Percentiles rank a stretch among this genome's conserved stretches.
These are phyloP conservation scores for Paracanthobrama guichenoti DNA, from an alignment of 2,113 vertebrate genomes.

Conservation along the genomic window DNA sequence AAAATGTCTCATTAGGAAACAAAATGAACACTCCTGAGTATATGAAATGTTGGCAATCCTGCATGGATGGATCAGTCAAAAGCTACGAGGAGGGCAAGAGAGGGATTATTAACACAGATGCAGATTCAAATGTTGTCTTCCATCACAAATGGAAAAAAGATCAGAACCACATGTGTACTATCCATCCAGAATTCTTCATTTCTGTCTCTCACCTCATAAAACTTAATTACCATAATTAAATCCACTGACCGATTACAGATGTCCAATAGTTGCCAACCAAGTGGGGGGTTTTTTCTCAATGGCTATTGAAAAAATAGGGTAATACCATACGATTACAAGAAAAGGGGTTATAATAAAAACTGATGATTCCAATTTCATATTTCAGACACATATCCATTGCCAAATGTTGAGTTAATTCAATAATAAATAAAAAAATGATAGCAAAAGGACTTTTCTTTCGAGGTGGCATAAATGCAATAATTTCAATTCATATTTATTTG, in stretches of 20 bases:
- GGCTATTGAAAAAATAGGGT: not conserved
- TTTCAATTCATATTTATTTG: no score
- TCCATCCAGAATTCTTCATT: not conserved
- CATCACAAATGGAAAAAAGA: not conserved
- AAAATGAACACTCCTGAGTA: not conserved
- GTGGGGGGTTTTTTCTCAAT: not conserved
- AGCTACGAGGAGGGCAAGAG: not conserved
- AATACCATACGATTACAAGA: not conserved
- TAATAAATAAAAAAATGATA: not conserved
- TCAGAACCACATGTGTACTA: conserved; percentile 2
- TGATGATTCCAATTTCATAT: not conserved
- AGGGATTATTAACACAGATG: not conserved
- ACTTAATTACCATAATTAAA: not conserved
- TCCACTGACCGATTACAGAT: not conserved
- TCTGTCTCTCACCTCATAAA: not conserved
- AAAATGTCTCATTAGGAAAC: not conserved
- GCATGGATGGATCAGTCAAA: not conserved
- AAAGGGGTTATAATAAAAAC: not conserved
- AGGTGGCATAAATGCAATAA: not conserved
- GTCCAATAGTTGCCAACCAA: not conserved
- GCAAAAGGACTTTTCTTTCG: not conserved
- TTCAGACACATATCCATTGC: no score
- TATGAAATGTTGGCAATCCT: conserved; percentile 19
- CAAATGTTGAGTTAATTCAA: not conserved
- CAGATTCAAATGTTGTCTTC: not conserved